phyloP scores from a whole-genome alignment of 2,797 vertebrate species.

The Falco rusticolus region DNA sequence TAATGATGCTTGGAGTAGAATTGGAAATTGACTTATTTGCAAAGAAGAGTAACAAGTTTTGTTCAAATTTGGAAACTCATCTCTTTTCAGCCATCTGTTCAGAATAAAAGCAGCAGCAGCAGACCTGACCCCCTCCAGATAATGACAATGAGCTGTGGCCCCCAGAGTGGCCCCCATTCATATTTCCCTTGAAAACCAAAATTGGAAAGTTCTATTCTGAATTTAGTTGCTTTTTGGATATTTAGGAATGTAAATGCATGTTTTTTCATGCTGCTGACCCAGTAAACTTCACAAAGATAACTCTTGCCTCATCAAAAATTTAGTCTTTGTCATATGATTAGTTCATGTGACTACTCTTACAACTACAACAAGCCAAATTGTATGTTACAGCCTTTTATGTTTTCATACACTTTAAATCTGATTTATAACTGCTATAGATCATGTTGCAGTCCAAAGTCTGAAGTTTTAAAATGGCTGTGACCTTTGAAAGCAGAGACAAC shows the following conservation, averaged over 20 bases:
- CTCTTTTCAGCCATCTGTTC: conserved; percentile 10
- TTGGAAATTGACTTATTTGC: background rate
- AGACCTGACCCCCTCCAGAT: background rate
- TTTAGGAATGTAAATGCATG: background rate
- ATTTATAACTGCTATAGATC: conserved; percentile 22
- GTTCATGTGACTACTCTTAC: background rate
- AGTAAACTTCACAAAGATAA: background rate
- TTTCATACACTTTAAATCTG: conserved; percentile 30
- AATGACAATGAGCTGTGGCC: background rate
- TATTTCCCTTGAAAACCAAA: background rate
- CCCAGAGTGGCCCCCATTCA: background rate
- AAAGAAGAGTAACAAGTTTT: conserved; percentile 16
- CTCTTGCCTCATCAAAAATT: conserved; percentile 15
- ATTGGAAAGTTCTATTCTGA: background rate
- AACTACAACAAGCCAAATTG: background rate
- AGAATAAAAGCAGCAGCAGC: conserved; percentile 2
- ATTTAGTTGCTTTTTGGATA: background rate
- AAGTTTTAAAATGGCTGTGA: conserved; percentile 53
- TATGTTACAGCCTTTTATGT: background rate
- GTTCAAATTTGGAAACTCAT: background rate
- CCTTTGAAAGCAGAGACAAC: conserved; percentile 61
- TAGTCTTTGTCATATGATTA: background rate
- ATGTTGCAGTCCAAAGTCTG: conserved; percentile 44
- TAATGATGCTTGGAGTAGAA: background rate
- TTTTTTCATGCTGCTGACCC: background rate